Conservation (phyloP, 2,797 vertebrate genomes). For the Sarcophilus harrisii region DNA sequence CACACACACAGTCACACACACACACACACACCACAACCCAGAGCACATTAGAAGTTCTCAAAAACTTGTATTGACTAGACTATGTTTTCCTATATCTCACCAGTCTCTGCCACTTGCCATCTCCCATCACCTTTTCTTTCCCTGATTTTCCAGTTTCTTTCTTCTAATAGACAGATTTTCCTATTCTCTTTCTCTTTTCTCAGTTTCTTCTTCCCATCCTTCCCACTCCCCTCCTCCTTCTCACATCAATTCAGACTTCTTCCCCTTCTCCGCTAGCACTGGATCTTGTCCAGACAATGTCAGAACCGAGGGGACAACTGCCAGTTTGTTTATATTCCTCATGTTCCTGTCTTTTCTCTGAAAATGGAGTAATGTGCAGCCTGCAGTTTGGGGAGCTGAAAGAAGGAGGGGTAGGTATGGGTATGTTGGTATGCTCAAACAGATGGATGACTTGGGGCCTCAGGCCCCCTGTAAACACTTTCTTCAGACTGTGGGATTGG, state of each 20-base stretch:
- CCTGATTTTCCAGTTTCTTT: not conserved
- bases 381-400: not conserved
- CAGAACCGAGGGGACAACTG: not conserved
- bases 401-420: not conserved
- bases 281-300: not conserved
- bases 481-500: not conserved
- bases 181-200: not conserved
- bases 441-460: not conserved
- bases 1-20: too few relatives aligned
- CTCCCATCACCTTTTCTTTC: not conserved
- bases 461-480: not conserved
- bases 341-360: not conserved
- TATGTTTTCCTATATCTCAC: not conserved
- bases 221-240: not conserved
- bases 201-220: conserved; percentile 2
- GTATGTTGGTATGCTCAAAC: not conserved
- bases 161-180: not conserved
- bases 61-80: not conserved
- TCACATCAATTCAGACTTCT: not conserved
- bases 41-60: not conserved
- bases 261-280: conserved; percentile 31
- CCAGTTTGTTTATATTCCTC: conserved; percentile 30
- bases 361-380: conserved; percentile 34
- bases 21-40: not conserved
- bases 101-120: not conserved